phyloP scores from a whole-genome alignment of 2,797 vertebrate genomes.

The Cuculus canorus region DNA sequence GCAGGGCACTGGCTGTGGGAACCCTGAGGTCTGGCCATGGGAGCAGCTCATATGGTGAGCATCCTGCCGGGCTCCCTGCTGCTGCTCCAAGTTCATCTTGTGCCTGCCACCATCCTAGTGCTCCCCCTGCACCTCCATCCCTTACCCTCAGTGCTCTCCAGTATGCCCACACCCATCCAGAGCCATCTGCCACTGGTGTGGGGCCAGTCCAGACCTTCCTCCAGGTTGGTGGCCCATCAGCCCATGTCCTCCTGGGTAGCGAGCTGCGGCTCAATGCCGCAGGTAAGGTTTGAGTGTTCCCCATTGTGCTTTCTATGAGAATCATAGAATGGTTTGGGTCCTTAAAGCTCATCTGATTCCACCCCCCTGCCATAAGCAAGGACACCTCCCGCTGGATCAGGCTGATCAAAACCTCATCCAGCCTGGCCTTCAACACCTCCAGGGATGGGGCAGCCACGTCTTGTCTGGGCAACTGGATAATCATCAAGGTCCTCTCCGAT shows the following conservation, averaged over 20 bases:
- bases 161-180: not conserved
- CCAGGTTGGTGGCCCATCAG: not conserved
- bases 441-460: too few species aligned
- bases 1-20: not conserved
- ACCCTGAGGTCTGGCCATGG: fast-evolving
- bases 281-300: too few species aligned
- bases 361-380: too few species aligned
- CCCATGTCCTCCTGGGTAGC: fast-evolving
- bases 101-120: not conserved
- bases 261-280: not conserved
- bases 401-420: too few species aligned
- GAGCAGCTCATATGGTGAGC: not conserved
- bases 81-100: not conserved
- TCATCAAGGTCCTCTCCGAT: too few species aligned
- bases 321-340: too few species aligned
- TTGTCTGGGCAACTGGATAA: too few species aligned
- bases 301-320: not conserved
- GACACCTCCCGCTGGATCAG: too few species aligned
- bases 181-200: fast-evolving
- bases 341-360: too few species aligned
- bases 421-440: too few species aligned
- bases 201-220: fast-evolving
- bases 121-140: not conserved
- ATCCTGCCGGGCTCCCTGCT: not conserved
- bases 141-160: not conserved